phyloP scores from a whole-genome alignment of 2,888 invertebrate species.

The Ecliptopera silaceata region DNA sequence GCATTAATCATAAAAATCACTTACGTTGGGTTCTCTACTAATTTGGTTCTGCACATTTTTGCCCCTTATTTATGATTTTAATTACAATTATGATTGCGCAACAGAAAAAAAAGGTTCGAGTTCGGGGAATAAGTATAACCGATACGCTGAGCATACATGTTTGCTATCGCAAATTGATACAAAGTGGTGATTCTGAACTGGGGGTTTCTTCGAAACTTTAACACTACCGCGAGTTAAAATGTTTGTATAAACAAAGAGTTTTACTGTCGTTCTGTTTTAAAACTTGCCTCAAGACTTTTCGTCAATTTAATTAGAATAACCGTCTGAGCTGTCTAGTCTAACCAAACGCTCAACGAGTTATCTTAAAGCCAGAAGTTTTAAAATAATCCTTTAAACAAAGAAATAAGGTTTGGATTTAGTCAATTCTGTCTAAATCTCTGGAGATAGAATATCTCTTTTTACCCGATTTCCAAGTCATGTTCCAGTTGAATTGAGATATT shows the following conservation, averaged over 20 bases:
- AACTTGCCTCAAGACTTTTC: background rate
- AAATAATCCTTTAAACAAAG: no score
- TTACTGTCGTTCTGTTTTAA: background rate
- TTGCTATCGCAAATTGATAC: slow-evolving; percentile 7
- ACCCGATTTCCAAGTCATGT: slow-evolving; percentile 4
- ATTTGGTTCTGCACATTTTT: slow-evolving; percentile 60
- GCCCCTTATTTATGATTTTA: slow-evolving; percentile 49
- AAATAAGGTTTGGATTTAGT: no score
- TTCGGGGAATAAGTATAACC: slow-evolving; percentile 1
- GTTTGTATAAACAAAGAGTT: no score
- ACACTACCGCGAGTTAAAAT: background rate
- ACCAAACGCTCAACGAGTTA: no score
- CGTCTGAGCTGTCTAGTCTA: no score
- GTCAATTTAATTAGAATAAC: no score
- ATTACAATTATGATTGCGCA: slow-evolving; percentile 25
- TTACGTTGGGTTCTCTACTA: slow-evolving; percentile 41
- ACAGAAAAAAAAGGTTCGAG: background rate
- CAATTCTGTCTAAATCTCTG: no score
- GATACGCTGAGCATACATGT: slow-evolving; percentile 8
- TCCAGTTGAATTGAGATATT: slow-evolving; percentile 17
- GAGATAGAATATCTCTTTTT: background rate
- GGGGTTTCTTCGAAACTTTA: slow-evolving; percentile 6
- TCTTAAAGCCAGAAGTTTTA: no score
- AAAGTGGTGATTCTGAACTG: slow-evolving; percentile 6
- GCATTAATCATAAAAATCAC: slow-evolving; percentile 63